Evolutionary conservation across 2,797 vertebrate genomes (phyloP), one percentile per base, ranked within the genome.

Genomic region (Microchirus variegatus): DNA sequence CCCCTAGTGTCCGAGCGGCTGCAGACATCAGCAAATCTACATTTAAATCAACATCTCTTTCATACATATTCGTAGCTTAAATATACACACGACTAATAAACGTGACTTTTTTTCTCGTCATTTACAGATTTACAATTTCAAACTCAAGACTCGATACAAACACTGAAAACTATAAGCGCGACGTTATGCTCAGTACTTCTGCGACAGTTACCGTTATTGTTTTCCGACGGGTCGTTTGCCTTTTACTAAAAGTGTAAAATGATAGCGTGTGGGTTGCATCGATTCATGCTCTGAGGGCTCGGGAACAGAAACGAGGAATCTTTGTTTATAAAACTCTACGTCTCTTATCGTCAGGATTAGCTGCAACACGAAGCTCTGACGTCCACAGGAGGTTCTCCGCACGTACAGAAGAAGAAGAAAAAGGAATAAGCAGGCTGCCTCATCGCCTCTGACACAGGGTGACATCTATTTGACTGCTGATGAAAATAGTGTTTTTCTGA

Each of bases 61-160:
- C 80, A 69, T 72, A 69, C 73, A 78, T 66, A 72, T 70, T 56
- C 19, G 55, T 56, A 71, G 60, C 84, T 82, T 83, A 86, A 87
- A 90, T 88, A 89, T 86, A 88, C 89, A 89, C 72, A 87, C 53
- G 62, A 80, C 65, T 73, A 42, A 82, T 83, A 81, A 81, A 85
- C 62, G 67, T 31, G 56, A 81, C 87, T 77, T 42, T 86, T 79
- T 82, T n/a, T n/a, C n/a, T n/a, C n/a, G 71, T 60, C 82, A 89
- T 88, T 87, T 91, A 91, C 87, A 90, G 74, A 89, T 90, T 87
- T 90, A 90, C 89, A 89, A 80, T 72, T 64, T 75, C 37, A 66
- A 75, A 68, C 46, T 49, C 22, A 22, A 22, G 55, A 73, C 66
- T 79, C n/a, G 10, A 71, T 59, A 67, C 26, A 59, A 82, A 87